These are phyloP conservation scores for Microctenopoma steveboyesi DNA, from an alignment of 2,797 vertebrate species.

Conservation along the genomic window DNA sequence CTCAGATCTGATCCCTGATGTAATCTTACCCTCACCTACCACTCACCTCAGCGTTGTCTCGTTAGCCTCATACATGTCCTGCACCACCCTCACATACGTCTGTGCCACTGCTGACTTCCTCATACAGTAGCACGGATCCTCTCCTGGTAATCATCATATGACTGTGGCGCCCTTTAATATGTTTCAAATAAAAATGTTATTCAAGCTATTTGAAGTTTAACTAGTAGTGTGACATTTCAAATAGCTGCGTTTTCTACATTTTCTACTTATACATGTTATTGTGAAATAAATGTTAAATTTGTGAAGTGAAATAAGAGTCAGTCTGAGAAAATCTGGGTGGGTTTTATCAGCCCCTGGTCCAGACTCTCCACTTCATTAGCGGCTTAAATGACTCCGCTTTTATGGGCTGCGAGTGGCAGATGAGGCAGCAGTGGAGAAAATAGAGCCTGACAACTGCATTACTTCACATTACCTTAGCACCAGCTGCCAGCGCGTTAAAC, in stretches of 20 bases:
- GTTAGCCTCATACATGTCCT: too few species aligned
- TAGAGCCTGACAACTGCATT: slow-evolving; percentile 77
- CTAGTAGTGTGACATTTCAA: background rate
- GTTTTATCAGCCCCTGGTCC: slow-evolving; percentile 72
- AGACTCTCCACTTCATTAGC: slow-evolving; percentile 79
- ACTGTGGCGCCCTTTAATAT: background rate
- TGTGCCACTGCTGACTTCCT: too few species aligned
- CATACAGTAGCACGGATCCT: too few species aligned
- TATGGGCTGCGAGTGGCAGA: slow-evolving; percentile 75
- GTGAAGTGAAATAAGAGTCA: slow-evolving; percentile 42
- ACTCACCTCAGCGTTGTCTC: too few species aligned
- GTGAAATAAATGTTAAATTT: background rate
- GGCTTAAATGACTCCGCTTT: slow-evolving; percentile 76
- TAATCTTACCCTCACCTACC: too few species aligned
- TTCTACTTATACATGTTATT: background rate
- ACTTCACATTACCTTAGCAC: slow-evolving; percentile 77
- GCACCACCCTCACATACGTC: too few species aligned
- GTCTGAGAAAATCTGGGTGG: slow-evolving; percentile 39
- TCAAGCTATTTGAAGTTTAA: background rate
- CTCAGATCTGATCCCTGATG: too few species aligned
- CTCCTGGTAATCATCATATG: too few species aligned
- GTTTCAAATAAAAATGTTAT: background rate
- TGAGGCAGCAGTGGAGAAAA: slow-evolving; percentile 76
- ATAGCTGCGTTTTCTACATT: background rate
- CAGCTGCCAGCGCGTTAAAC: slow-evolving; percentile 78